phyloP scores from a whole-genome alignment of 2,797 vertebrate genomes.

The Poecile montanus region DNA sequence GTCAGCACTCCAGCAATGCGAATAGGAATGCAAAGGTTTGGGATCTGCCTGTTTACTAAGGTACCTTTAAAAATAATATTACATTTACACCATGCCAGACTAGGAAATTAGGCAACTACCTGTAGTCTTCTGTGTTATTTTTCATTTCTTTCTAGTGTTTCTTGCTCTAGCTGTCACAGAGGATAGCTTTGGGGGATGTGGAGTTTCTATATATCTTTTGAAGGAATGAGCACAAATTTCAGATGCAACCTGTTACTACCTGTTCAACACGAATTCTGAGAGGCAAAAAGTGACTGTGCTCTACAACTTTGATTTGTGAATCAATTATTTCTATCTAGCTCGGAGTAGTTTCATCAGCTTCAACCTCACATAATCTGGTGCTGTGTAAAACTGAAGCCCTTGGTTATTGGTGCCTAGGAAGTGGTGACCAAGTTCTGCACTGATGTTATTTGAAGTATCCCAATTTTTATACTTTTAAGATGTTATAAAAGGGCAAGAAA shows the following conservation, averaged over 20 bases:
- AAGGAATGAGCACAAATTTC: slow-evolving; percentile 18
- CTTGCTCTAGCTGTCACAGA: not conserved
- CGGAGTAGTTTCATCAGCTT: not conserved
- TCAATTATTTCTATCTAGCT: slow-evolving; percentile 14
- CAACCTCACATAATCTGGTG: not conserved
- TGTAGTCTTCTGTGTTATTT: not conserved
- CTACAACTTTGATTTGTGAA: slow-evolving; percentile 20
- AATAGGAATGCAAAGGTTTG: not conserved
- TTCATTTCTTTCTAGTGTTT: not conserved
- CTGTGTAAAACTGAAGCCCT: not conserved
- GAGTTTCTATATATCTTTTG: not conserved
- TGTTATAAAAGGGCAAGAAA: not conserved
- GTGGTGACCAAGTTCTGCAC: not conserved
- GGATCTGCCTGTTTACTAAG: not conserved
- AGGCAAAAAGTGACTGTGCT: not conserved
- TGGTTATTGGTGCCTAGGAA: not conserved
- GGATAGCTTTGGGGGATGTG: not conserved
- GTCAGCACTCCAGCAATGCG: not conserved
- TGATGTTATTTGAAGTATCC: not conserved
- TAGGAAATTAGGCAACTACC: not conserved
- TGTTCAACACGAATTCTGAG: slow-evolving; percentile 9
- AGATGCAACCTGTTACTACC: not conserved
- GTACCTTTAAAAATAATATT: not conserved
- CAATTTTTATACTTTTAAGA: not conserved
- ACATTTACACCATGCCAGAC: not conserved